phyloP scores from a whole-genome alignment of 2,113 vertebrate genomes.

The Argyrosomus japonicus region DNA sequence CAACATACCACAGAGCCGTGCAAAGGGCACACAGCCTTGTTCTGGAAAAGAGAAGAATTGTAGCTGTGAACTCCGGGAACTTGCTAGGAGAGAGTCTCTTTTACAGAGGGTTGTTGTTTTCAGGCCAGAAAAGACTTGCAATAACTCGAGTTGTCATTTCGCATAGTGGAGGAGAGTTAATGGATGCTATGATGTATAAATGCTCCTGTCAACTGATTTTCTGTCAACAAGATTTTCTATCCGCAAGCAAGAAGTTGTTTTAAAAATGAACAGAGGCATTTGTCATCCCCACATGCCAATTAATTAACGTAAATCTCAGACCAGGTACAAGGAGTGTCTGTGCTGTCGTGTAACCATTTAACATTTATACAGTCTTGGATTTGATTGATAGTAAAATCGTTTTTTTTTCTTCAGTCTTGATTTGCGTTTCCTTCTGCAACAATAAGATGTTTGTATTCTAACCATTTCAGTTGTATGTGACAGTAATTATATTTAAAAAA shows the following conservation, averaged over 20 bases:
- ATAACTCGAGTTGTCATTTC: constrained; percentile 16
- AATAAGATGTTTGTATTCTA: constrained; percentile 20
- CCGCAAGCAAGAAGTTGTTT: constrained; percentile 19
- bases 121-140: constrained; percentile 10
- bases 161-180: constrained; percentile 21
- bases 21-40: constrained; percentile 26
- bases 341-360: not conserved
- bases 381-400: constrained; percentile 18
- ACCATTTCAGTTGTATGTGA: constrained; percentile 1
- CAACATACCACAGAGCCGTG: constrained; percentile 46
- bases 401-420: not conserved
- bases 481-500: constrained; percentile 26
- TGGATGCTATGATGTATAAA: constrained; percentile 35
- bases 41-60: constrained; percentile 22
- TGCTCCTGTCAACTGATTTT: constrained; percentile 43
- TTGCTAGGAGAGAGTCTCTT: not conserved
- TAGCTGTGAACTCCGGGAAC: constrained; percentile 26
- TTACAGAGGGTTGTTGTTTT: constrained; percentile 31
- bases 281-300: constrained; percentile 24
- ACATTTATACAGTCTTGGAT: not conserved
- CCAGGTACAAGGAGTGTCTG: not conserved
- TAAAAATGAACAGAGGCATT: constrained; percentile 14
- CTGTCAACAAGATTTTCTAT: constrained; percentile 39
- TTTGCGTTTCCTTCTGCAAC: constrained; percentile 3
- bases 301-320: constrained; percentile 29